Base-by-base conservation (phyloP, 2,888 invertebrate genomes). In the Spisula solida region DNA sequence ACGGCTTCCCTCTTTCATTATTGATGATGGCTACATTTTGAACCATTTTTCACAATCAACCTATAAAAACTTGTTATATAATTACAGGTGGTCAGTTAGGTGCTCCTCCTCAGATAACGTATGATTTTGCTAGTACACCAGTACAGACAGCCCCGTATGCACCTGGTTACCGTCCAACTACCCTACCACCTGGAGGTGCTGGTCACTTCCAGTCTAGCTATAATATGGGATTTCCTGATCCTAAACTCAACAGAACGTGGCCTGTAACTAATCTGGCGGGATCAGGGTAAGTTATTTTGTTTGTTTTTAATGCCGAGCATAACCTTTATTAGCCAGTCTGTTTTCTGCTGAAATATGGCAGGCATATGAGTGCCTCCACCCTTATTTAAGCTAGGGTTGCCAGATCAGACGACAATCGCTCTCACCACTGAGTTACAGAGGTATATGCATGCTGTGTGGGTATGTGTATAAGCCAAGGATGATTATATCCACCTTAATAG, bases 231-330 rank as follows among this genome's bases (percentile, higher is more conserved):
- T 82, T 93, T 88, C 88, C 93, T 51, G 79, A 93, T 86, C 81
- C 89, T 55, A 75, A 92, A 48, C 87, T 93, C 0, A 91, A 93
- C 82, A 41, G 91, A 75, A 90, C 93, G 14, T 94, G 93, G 94
- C 93, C 93, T 12, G 89, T 93, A 18, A 93, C 89, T 84, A 93
- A 91, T 84, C 88, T 93, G 12, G 86, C 93, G 29, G 90, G 89
- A 81, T 88, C 91, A 47, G 92, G 93, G 92, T 93, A 90, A 41
- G 92, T 80, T n/a, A n/a, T n/a, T n/a, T n/a, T n/a, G n/a, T n/a
- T n/a, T n/a, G n/a, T n/a, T n/a, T n/a, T n/a, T n/a, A n/a, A n/a
- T n/a, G n/a, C n/a, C n/a, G n/a, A n/a, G n/a, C n/a, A n/a, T n/a
- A n/a, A n/a, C n/a, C n/a, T n/a, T n/a, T n/a, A n/a, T n/a, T n/a